Evolutionary conservation across 2,888 invertebrate species (phyloP).

Genomic region (Clostera curtula): DNA sequence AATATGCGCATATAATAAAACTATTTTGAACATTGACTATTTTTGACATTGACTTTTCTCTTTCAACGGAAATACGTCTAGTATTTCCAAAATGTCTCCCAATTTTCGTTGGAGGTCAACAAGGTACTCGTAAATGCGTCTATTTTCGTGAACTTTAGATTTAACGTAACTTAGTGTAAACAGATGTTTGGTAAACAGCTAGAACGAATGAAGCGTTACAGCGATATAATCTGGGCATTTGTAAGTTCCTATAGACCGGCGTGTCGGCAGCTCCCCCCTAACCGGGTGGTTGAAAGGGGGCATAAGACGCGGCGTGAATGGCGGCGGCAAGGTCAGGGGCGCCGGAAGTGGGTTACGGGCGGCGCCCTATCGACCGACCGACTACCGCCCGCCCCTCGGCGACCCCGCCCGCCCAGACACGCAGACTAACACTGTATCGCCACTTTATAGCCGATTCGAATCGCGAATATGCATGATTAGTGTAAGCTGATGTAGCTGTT

Average conservation of each 20-base stretch:
- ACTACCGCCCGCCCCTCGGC: constrained; percentile 15
- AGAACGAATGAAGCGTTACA: constrained; percentile 37
- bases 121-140: no score
- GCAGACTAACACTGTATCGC: constrained; percentile 19
- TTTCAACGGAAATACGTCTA: no score
- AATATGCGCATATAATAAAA: no score
- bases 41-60: no score
- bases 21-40: no score
- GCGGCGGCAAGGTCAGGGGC: constrained; percentile 72
- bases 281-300: constrained; percentile 6
- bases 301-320: constrained; percentile 64
- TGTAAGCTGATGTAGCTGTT: no score
- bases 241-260: constrained; percentile 33
- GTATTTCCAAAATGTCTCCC: no score
- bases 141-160: constrained; percentile 9
- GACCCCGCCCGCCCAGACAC: constrained; percentile 17
- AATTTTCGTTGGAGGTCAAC: no score
- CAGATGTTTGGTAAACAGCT: constrained; percentile 26
- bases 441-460: constrained; percentile 15
- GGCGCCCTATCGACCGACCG: constrained; percentile 64
- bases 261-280: constrained; percentile 18
- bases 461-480: background rate
- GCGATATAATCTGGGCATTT: constrained; percentile 44
- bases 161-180: constrained; percentile 21
- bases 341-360: constrained; percentile 73